phyloP scores from a whole-genome alignment of 2,797 vertebrate genomes.

The Chloroceryle inda region DNA sequence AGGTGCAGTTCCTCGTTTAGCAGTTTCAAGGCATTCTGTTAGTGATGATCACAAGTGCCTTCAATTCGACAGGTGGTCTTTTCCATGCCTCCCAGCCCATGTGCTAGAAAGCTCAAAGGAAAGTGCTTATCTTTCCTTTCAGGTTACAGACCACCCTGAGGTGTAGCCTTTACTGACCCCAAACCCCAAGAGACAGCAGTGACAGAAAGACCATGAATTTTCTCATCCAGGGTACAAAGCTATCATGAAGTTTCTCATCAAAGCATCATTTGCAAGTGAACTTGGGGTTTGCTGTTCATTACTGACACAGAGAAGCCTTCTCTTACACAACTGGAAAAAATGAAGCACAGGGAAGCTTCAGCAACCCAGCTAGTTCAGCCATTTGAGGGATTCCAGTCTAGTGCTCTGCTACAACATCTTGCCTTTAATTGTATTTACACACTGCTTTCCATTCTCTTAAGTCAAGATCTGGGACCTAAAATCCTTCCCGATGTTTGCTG shows the following conservation, averaged over 20 bases:
- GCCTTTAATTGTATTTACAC: constrained; percentile 6
- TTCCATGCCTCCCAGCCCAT: not conserved
- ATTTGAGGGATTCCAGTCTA: not conserved
- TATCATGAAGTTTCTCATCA: not conserved
- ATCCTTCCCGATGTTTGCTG: not conserved
- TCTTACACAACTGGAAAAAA: not conserved
- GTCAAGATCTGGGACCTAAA: not conserved
- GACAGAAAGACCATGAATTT: not conserved
- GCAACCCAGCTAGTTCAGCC: not conserved
- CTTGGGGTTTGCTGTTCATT: not conserved
- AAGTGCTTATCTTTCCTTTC: not conserved
- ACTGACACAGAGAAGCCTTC: not conserved
- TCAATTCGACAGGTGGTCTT: not conserved
- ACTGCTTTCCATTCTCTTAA: not conserved
- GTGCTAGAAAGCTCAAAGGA: not conserved
- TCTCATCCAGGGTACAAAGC: not conserved
- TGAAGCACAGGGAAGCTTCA: not conserved
- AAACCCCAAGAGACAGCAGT: not conserved
- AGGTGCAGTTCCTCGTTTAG: not conserved
- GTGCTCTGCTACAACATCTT: not conserved
- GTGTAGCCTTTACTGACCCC: not conserved
- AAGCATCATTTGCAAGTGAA: not conserved
- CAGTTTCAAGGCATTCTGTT: not conserved
- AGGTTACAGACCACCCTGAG: not conserved
- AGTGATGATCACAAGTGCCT: not conserved